A percentile compares a stretch with the other conserved stretches of the same genome.
Conservation (phyloP, 2,888 invertebrate genomes). For the Hyposoter dolosus region DNA sequence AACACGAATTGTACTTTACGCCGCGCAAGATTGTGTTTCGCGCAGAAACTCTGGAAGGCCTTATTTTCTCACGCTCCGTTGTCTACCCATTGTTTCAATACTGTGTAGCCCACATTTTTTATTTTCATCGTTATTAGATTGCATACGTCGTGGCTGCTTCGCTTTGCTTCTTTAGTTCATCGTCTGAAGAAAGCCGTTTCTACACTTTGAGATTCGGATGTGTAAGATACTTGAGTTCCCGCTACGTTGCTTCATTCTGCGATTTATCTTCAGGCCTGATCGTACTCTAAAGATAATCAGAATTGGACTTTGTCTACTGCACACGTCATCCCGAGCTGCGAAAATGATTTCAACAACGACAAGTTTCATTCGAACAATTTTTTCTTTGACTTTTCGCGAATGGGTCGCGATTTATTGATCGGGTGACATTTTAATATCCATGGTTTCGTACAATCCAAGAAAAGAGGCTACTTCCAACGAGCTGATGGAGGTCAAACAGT, state of each 20-base stretch:
- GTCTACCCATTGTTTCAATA: slow-evolving; percentile 43
- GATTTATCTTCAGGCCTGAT: slow-evolving; percentile 6
- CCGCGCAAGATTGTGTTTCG: slow-evolving; percentile 13
- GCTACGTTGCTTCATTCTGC: slow-evolving; percentile 14
- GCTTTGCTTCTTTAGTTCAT: slow-evolving; percentile 29
- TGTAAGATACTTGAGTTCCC: slow-evolving; percentile 8
- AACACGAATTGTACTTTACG: slow-evolving; percentile 49
- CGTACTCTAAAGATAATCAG: background rate
- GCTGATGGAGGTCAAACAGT: slow-evolving; percentile 31
- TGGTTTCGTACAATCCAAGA: background rate
- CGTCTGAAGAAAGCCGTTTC: slow-evolving; percentile 19
- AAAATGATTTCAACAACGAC: background rate
- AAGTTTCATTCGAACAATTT: background rate
- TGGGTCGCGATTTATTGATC: background rate
- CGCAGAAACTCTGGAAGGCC: slow-evolving; percentile 7
- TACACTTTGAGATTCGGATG: slow-evolving; percentile 11
- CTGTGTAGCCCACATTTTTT: slow-evolving; percentile 33
- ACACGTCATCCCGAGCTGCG: too few species aligned
- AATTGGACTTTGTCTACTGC: background rate
- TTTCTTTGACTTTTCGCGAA: background rate
- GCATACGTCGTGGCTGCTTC: slow-evolving; percentile 24
- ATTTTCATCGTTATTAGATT: slow-evolving; percentile 43
- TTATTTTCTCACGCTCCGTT: slow-evolving; percentile 55
- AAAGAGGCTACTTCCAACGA: background rate
- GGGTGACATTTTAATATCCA: background rate